phyloP scores from a whole-genome alignment of 2,797 vertebrate genomes.

The Crenichthys baileyi region DNA sequence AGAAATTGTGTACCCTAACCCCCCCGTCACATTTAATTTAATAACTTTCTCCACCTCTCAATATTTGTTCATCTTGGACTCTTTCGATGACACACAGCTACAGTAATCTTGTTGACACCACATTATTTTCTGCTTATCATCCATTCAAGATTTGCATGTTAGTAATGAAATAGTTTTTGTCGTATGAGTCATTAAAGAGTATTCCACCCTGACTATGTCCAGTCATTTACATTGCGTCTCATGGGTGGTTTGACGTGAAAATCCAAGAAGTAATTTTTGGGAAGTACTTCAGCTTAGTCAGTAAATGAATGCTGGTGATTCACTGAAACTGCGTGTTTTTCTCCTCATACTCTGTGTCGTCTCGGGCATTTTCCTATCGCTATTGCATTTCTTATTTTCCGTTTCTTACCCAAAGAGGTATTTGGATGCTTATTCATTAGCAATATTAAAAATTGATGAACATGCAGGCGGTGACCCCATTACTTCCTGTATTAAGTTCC shows the following conservation, averaged over 20 bases:
- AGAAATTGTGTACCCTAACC: slow-evolving; percentile 4
- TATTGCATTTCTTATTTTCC: slow-evolving; percentile 48
- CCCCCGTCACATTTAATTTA: background rate
- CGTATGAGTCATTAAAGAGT: slow-evolving; percentile 33
- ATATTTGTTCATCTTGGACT: slow-evolving; percentile 1
- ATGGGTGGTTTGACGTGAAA: slow-evolving; percentile 7
- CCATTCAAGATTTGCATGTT: slow-evolving; percentile 7
- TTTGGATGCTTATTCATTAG: slow-evolving; percentile 52
- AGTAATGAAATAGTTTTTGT: slow-evolving; percentile 28
- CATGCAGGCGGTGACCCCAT: background rate
- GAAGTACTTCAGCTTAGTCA: slow-evolving; percentile 32
- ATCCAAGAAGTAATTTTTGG: slow-evolving; percentile 7
- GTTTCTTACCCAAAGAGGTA: slow-evolving; percentile 35
- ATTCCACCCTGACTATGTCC: slow-evolving; percentile 30
- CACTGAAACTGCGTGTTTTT: slow-evolving; percentile 39
- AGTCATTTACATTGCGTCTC: slow-evolving; percentile 20
- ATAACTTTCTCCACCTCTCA: background rate
- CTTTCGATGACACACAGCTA: background rate
- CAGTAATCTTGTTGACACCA: background rate
- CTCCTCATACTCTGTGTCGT: slow-evolving; percentile 33
- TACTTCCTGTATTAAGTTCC: slow-evolving; percentile 10
- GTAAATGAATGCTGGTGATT: slow-evolving; percentile 45
- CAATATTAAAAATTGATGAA: slow-evolving; percentile 4
- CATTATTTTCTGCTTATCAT: background rate
- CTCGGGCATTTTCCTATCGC: slow-evolving; percentile 20